Percentiles rank a stretch among this genome's conserved stretches.
phyloP scores from a whole-genome alignment of 2,113 vertebrate species.

The Platysteira castanea region DNA sequence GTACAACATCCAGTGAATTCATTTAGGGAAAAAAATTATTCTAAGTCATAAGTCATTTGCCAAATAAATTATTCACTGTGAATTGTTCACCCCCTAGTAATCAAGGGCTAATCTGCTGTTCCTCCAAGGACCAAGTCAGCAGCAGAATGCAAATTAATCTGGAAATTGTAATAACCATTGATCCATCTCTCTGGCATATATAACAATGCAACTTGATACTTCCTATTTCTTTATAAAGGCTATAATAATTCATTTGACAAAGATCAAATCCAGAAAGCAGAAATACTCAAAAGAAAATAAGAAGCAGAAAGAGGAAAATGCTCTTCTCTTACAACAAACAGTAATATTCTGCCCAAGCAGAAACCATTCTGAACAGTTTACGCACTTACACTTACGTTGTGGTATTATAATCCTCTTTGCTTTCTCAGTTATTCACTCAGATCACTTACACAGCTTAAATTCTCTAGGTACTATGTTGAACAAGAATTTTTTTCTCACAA shows the following conservation, averaged over 20 bases:
- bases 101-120: conserved; percentile 33
- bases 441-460: neutral
- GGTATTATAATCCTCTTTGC: neutral
- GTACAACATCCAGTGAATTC: neutral
- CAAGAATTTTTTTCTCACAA: neutral
- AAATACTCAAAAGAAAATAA: neutral
- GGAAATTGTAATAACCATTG: neutral
- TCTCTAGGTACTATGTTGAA: neutral
- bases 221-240: neutral
- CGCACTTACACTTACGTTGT: fast-evolving
- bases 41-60: conserved; percentile 18
- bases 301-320: neutral
- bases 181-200: neutral
- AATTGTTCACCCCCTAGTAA: conserved; percentile 23
- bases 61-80: conserved; percentile 41
- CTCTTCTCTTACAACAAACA: neutral
- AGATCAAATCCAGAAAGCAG: neutral
- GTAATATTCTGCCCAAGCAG: neutral
- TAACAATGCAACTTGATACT: neutral
- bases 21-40: conserved; percentile 32
- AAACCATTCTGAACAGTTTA: neutral
- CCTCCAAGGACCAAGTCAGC: neutral
- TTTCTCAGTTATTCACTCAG: neutral
- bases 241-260: neutral
- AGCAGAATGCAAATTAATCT: conserved; percentile 19